A percentile compares a stretch with the other conserved stretches of the same genome.
These are phyloP conservation scores for Paelopatides confundens DNA, from an alignment of 53 echinoderm and acorn worm genomes.

Conservation along the genomic window DNA sequence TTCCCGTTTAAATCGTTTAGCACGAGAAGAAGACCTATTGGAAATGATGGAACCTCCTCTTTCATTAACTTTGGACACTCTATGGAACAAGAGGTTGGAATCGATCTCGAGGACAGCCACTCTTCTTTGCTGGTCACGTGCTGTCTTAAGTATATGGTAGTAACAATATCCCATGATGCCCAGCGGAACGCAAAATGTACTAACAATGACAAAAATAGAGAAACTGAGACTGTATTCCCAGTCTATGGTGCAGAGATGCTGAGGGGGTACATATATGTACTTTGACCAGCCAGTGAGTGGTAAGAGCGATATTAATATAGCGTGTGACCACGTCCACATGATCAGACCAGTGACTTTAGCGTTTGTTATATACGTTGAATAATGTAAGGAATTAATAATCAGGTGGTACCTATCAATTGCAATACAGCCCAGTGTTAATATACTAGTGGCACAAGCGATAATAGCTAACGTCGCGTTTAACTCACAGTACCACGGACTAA, in stretches of 20 bases:
- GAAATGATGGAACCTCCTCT: slow-evolving; percentile 8
- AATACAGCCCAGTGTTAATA: slow-evolving; percentile 81
- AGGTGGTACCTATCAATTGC: slow-evolving; percentile 86
- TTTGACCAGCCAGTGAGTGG: slow-evolving; percentile 72
- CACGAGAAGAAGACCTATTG: not conserved
- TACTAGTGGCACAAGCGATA: slow-evolving; percentile 72
- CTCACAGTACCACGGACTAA: slow-evolving; percentile 60
- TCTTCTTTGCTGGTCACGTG: slow-evolving; percentile 68
- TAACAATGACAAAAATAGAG: not conserved
- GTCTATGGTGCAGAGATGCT: slow-evolving; percentile 78
- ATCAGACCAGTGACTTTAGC: slow-evolving; percentile 52
- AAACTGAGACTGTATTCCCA: slow-evolving; percentile 73
- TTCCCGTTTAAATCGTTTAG: slow-evolving; percentile 69
- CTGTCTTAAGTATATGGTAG: slow-evolving; percentile 75
- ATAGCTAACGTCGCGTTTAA: slow-evolving; percentile 56
- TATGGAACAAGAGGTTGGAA: not conserved
- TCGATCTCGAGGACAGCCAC: slow-evolving; percentile 45
- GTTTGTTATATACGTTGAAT: slow-evolving; percentile 59
- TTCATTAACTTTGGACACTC: not conserved
- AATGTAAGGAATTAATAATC: slow-evolving; percentile 78
- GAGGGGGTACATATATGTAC: slow-evolving; percentile 67
- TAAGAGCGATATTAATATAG: slow-evolving; percentile 61
- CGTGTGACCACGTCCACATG: slow-evolving; percentile 81
- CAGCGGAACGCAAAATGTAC: slow-evolving; percentile 55
- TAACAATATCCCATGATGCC: slow-evolving; percentile 76